Base-by-base conservation (phyloP, 2,797 vertebrate species). In the Eurystomus glaucurus region DNA sequence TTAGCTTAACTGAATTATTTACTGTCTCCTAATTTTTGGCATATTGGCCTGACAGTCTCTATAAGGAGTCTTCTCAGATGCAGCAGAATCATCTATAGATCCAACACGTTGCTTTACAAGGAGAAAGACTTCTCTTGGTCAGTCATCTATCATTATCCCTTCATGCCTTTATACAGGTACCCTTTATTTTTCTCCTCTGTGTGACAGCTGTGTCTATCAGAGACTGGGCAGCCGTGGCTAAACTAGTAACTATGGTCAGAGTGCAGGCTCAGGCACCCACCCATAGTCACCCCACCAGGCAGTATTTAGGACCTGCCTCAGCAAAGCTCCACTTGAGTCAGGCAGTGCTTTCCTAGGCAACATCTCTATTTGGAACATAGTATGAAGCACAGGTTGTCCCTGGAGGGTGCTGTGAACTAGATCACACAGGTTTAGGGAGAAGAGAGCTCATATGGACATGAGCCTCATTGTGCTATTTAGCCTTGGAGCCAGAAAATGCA, bases 221-320 rank as follows among this genome's bases (percentile, higher is more conserved):
- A 64, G 43, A 25, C 35, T 33, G 28, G 5, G 6, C 50, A 22
- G 10, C 14, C 35, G 10, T 41, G 23, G 37, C 68, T 83, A 35
- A 70, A 35, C 19, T 28, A 39, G 29, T 29, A 41, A 39, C 29
- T 31, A 1, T 6, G 31, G 41, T 43, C 46, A 62, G n/a, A 35
- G 10, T 41, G 18, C 57, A 62, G 29, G 21, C 31, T 91, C 33
- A 54, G 57, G 11, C 9, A 85, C 26, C 3, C 10, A 46, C 1
- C 25, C 28, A 33, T 25, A 61, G 26, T 52, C 22, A 54, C 4
- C 22, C 21, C 17, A 37, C 9, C 0, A 0, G 26, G 21, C 2
- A 6, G 1, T 20, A 80, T 31, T 37, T 86, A 10, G 1, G 19
- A 28, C 9, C 16, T 71, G 48, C 11, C 29, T 66, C 50, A n/a